Evolutionary conservation across 1,140 invertebrate genomes (phyloP).

Genomic region (Pantala flavescens): DNA sequence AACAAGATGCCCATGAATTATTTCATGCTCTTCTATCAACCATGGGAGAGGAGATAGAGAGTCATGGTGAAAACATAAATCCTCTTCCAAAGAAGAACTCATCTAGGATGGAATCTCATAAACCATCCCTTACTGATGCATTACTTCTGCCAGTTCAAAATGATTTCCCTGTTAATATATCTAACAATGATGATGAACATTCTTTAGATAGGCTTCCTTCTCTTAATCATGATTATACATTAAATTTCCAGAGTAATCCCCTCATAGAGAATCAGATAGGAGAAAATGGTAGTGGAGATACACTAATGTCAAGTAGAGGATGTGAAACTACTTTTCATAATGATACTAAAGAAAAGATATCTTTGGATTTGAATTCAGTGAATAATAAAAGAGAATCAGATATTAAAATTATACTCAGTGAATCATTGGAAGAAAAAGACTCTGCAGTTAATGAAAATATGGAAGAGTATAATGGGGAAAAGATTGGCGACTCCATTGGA

Average conservation of each 20-base stretch:
- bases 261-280: neutral
- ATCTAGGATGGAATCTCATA: neutral
- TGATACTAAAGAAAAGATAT: neutral
- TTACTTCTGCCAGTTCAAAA: neutral
- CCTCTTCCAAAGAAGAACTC: neutral
- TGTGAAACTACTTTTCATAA: neutral
- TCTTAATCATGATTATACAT: neutral
- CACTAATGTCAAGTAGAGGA: neutral
- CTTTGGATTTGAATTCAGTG: neutral
- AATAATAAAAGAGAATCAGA: neutral
- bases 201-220: neutral
- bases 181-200: no score
- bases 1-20: slow-evolving; percentile 88
- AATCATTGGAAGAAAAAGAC: neutral
- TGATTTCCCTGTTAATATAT: neutral
- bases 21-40: slow-evolving; percentile 78
- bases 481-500: neutral
- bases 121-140: neutral
- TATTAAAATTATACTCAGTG: neutral
- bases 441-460: neutral
- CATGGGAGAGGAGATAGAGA: slow-evolving; percentile 62
- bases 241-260: neutral
- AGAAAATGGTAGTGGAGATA: neutral
- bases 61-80: neutral
- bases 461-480: neutral